Conservation (phyloP, 2,797 vertebrate species). For the Chiloscyllium punctatum region DNA sequence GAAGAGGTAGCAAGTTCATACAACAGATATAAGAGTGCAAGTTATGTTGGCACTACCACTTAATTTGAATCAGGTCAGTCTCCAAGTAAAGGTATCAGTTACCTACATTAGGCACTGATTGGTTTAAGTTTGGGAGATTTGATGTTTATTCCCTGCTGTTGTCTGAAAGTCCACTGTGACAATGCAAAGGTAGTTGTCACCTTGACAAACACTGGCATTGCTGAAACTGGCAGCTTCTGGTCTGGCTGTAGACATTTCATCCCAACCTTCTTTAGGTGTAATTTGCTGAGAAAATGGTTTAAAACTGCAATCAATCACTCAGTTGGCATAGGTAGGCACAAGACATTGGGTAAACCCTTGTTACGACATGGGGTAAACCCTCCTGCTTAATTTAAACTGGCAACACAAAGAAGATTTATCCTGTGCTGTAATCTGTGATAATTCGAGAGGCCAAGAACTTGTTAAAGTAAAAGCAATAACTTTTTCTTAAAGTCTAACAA, state of each 20-base stretch:
- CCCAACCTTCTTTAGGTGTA: neutral
- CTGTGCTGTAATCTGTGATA: too few relatives aligned
- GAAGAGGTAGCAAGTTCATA: neutral
- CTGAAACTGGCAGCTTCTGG: neutral
- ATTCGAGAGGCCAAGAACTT: too few relatives aligned
- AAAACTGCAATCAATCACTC: neutral
- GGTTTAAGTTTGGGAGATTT: conserved; percentile 1
- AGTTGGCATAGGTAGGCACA: neutral
- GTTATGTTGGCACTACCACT: neutral
- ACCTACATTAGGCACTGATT: conserved; percentile 7
- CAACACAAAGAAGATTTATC: too few relatives aligned
- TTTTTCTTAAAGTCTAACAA: too few relatives aligned
- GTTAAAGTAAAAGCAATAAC: too few relatives aligned
- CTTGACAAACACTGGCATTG: neutral
- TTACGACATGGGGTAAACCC: too few relatives aligned
- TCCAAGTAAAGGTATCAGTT: neutral
- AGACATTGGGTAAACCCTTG: too few relatives aligned
- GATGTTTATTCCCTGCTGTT: neutral
- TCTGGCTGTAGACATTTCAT: neutral
- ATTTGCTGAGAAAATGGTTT: neutral
- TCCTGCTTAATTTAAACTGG: too few relatives aligned
- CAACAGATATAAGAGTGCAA: neutral
- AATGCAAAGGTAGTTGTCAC: conserved; percentile 6
- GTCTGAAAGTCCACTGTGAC: neutral
- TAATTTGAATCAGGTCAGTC: neutral